A percentile compares a stretch with the other conserved stretches of the same genome.
Conservation (phyloP, 53 echinoderm and acorn worm species). For the Holothuria scabra region DNA sequence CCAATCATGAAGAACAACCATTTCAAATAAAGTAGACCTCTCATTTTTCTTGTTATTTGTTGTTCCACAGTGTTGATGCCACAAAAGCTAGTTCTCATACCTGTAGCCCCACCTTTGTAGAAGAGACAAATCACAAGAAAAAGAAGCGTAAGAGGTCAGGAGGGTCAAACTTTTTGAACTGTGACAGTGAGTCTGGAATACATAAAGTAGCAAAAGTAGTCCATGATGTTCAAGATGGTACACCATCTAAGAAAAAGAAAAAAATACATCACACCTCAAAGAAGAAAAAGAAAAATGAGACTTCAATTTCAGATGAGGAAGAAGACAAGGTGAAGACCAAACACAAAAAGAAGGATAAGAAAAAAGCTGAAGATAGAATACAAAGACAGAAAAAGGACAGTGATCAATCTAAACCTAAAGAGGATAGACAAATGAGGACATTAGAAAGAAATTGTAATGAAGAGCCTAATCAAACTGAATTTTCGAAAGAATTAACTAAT, state of each 20-base stretch:
- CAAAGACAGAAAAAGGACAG: not conserved
- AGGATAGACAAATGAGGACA: not conserved
- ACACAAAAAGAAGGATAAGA: not conserved
- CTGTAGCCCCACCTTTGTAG: no score
- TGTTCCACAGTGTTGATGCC: no score
- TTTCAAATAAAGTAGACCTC: no score
- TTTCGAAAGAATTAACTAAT: no score
- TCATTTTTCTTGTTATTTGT: no score
- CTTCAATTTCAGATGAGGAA: not conserved
- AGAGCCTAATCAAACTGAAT: no score
- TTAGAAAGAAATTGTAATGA: not conserved
- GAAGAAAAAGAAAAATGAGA: not conserved
- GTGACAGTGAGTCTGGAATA: not conserved
- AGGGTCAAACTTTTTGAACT: not conserved
- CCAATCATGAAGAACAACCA: no score
- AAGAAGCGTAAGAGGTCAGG: not conserved
- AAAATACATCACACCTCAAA: not conserved
- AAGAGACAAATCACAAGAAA: slow-evolving; percentile 3
- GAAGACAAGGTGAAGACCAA: not conserved
- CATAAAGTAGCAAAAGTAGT: not conserved
- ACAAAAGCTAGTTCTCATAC: no score
- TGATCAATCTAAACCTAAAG: no score
- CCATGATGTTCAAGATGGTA: not conserved
- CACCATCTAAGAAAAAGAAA: not conserved
- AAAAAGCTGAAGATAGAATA: not conserved